A percentile compares a stretch with the other conserved stretches of the same genome.
phyloP scores from a whole-genome alignment of 2,797 vertebrate species.

The Danio kyathit region DNA sequence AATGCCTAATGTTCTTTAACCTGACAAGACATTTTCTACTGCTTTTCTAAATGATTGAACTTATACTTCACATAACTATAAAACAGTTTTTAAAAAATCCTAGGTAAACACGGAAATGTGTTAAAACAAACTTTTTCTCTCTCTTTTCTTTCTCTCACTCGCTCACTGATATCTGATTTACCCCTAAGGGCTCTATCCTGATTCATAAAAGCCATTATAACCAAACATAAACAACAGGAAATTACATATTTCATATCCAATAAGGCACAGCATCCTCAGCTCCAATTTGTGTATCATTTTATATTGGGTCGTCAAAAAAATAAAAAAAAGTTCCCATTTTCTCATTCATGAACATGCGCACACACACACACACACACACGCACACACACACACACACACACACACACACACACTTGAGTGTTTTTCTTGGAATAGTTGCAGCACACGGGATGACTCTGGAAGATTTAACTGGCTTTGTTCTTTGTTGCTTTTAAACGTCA shows the following conservation, averaged over 20 bases:
- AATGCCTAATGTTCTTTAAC: not conserved
- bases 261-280: slow-evolving; percentile 52
- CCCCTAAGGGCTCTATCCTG: slow-evolving; percentile 51
- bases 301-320: slow-evolving; percentile 35
- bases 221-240: slow-evolving; percentile 63
- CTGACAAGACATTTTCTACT: not conserved
- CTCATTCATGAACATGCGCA: slow-evolving; percentile 33
- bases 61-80: not conserved
- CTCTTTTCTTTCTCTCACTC: not conserved
- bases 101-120: not conserved
- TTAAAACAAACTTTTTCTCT: not conserved
- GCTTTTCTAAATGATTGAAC: not conserved
- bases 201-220: slow-evolving; percentile 58
- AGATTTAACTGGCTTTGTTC: slow-evolving; percentile 39
- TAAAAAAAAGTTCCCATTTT: not conserved
- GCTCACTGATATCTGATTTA: slow-evolving; percentile 47
- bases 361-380: slow-evolving; percentile 4
- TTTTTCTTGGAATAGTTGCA: slow-evolving; percentile 40
- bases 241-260: slow-evolving; percentile 63
- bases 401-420: slow-evolving; percentile 18
- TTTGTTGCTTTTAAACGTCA: slow-evolving; percentile 47
- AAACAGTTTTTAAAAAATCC: not conserved
- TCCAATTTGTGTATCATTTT: slow-evolving; percentile 60
- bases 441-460: slow-evolving; percentile 19
- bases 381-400: slow-evolving; percentile 38